These are phyloP conservation scores for Cuniculus paca DNA, from an alignment of 2,797 vertebrate genomes.

Conservation along the genomic window DNA sequence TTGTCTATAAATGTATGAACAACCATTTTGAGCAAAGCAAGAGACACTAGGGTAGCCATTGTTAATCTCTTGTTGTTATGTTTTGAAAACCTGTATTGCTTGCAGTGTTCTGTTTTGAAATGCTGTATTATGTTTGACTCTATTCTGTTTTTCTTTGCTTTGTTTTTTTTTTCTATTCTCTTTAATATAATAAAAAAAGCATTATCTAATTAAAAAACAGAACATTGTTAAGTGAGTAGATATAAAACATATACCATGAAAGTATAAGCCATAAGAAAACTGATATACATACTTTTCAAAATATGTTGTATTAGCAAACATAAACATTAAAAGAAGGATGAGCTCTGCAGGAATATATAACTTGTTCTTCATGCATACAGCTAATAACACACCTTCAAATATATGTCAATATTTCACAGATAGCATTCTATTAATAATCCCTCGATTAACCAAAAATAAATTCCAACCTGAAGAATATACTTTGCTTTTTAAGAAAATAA, in stretches of 20 bases:
- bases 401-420: not conserved
- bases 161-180: too few relatives aligned
- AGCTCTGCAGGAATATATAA: not conserved
- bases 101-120: too few relatives aligned
- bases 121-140: too few relatives aligned
- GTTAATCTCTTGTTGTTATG: too few relatives aligned
- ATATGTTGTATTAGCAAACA: not conserved
- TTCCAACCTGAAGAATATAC: not conserved
- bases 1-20: too few relatives aligned
- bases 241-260: not conserved
- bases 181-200: too few relatives aligned
- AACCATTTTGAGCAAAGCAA: too few relatives aligned
- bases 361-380: not conserved
- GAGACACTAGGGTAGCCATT: too few relatives aligned
- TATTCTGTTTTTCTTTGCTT: too few relatives aligned
- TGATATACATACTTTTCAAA: slow-evolving; percentile 18
- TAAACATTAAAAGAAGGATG: not conserved
- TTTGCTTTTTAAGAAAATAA: slow-evolving; percentile 20
- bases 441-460: slow-evolving; percentile 5
- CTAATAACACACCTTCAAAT: not conserved
- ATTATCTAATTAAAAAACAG: not conserved
- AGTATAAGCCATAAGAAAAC: not conserved
- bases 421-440: slow-evolving; percentile 29
- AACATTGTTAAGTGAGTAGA: not conserved
- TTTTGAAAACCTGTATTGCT: too few relatives aligned